Percentiles rank a stretch among this genome's conserved stretches.
These are phyloP conservation scores for Nebria salina DNA, from an alignment of 2,888 invertebrate genomes.

Conservation along the genomic window DNA sequence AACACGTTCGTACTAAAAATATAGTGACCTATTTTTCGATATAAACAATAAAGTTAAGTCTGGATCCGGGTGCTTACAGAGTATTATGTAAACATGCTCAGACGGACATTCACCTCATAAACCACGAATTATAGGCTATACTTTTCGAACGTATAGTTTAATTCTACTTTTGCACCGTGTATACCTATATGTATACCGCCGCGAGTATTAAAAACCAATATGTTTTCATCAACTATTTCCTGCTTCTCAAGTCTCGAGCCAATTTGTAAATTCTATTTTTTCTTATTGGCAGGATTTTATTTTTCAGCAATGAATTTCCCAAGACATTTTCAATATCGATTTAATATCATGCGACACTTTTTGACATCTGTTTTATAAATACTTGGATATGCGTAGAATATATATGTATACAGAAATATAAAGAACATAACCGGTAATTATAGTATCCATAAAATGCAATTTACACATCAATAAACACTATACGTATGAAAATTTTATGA, in stretches of 20 bases:
- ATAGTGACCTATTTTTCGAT: slow-evolving; percentile 39
- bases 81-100: slow-evolving; percentile 3
- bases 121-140: neutral
- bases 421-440: too few relatives aligned
- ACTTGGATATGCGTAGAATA: neutral
- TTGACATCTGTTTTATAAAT: neutral
- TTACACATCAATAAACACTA: too few relatives aligned
- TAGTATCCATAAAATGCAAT: too few relatives aligned
- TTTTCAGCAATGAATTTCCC: neutral
- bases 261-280: neutral
- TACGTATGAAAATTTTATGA: too few relatives aligned
- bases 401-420: too few relatives aligned
- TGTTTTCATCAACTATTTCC: neutral
- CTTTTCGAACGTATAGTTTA: neutral
- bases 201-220: neutral
- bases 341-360: neutral
- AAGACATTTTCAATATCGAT: neutral
- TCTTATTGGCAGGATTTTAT: neutral
- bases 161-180: neutral
- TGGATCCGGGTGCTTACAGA: slow-evolving; percentile 27
- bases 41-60: slow-evolving; percentile 39
- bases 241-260: neutral
- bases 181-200: neutral
- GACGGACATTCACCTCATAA: neutral
- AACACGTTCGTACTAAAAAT: slow-evolving; percentile 39